Conservation (phyloP, 2,797 vertebrate species). For the Melanogrammus aeglefinus region DNA sequence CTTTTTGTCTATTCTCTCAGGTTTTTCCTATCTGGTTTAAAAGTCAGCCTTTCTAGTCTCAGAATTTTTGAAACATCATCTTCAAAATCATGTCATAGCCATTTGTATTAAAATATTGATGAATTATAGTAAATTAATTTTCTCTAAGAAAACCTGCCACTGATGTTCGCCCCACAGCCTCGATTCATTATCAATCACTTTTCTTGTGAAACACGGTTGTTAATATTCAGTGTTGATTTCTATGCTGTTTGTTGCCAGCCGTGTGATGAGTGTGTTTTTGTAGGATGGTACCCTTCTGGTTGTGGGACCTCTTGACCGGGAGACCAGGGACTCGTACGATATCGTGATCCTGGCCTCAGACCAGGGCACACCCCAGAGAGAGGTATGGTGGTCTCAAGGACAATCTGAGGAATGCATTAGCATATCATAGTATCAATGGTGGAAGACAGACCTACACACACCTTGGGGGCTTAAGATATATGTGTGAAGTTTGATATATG, state of each 20-base stretch:
- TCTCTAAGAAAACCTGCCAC: neutral
- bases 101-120: neutral
- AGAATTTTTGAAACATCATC: neutral
- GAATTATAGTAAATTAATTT: neutral
- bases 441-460: neutral
- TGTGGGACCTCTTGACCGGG: constrained; percentile 70
- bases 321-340: constrained; percentile 66
- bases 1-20: too few species aligned
- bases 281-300: constrained; percentile 73
- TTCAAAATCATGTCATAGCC: neutral
- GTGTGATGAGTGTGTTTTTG: constrained; percentile 12
- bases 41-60: neutral
- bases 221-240: too few species aligned
- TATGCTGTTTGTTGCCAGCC: neutral
- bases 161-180: neutral
- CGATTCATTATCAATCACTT: neutral
- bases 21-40: too few species aligned
- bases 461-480: neutral
- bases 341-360: constrained; percentile 72
- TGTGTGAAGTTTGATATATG: neutral
- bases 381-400: constrained; percentile 55
- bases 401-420: neutral
- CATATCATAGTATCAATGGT: neutral
- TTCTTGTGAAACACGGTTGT: neutral
- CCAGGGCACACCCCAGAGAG: constrained; percentile 65